Evolutionary conservation across 2,113 vertebrate genomes (phyloP).

Genomic region (Prinia subflava): DNA sequence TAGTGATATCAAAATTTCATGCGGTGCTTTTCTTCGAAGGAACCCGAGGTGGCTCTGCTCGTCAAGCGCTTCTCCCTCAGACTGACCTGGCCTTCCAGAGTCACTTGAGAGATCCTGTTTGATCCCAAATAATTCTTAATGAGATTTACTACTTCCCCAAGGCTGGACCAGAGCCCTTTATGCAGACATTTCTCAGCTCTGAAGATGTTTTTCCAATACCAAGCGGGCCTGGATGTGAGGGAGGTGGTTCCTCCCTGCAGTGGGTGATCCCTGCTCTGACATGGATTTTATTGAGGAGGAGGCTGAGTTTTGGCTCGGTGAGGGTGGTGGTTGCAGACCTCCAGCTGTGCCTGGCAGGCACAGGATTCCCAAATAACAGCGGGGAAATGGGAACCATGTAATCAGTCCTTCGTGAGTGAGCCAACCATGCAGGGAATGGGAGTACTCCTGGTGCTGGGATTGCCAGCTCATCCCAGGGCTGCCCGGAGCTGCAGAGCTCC

Average conservation of each 20-base stretch:
- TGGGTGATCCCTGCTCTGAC: neutral
- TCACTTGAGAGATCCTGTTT: neutral
- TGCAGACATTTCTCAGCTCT: neutral
- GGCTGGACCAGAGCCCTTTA: neutral
- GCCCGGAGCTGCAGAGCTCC: neutral
- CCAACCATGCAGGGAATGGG: fast-evolving
- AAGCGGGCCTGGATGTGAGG: neutral
- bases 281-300: neutral
- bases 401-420: neutral
- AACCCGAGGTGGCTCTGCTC: neutral
- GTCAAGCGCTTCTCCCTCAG: neutral
- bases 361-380: neutral
- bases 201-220: neutral
- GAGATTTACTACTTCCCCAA: neutral
- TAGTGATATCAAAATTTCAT: constrained; percentile 44
- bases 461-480: neutral
- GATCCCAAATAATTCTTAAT: constrained; percentile 36
- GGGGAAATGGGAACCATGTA: fast-evolving
- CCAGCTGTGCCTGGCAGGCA: neutral
- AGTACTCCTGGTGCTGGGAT: neutral
- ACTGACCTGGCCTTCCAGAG: neutral
- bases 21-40: neutral
- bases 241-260: neutral
- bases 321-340: neutral
- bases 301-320: neutral